Conservation (phyloP, 2,888 invertebrate species). For the Podotricha telesiphe region DNA sequence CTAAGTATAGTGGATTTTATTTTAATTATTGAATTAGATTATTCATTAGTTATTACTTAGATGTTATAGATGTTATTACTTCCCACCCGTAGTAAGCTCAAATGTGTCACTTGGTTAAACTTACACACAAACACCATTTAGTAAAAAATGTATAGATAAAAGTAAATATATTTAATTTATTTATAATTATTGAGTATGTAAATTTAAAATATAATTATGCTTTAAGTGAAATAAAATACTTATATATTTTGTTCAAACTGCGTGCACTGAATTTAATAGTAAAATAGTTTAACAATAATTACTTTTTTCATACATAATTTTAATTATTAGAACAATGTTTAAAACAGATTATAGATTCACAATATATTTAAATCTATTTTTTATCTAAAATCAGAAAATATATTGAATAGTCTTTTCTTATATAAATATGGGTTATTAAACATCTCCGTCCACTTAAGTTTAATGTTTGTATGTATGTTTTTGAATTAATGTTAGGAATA, state of each 20-base stretch:
- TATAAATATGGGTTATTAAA: slow-evolving; percentile 17
- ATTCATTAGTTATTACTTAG: not conserved
- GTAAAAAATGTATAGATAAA: slow-evolving; percentile 37
- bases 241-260: slow-evolving; percentile 31
- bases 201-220: slow-evolving; percentile 37
- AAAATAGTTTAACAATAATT: slow-evolving; percentile 9
- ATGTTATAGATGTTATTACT: slow-evolving; percentile 14
- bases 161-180: slow-evolving; percentile 37
- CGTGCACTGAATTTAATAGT: slow-evolving; percentile 28
- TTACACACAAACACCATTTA: slow-evolving; percentile 32
- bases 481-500: not conserved
- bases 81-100: slow-evolving; percentile 38
- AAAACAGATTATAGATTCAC: not conserved
- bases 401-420: slow-evolving; percentile 7
- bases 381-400: slow-evolving; percentile 15
- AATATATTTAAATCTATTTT: slow-evolving; percentile 2
- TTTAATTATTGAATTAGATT: slow-evolving; percentile 5
- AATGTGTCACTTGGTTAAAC: slow-evolving; percentile 35
- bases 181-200: slow-evolving; percentile 26
- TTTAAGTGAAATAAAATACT: slow-evolving; percentile 38
- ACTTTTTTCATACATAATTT: slow-evolving; percentile 5
- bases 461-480: not conserved
- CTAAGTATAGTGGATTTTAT: not conserved
- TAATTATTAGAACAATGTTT: not conserved
- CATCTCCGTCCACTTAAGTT: not conserved